Conservation (phyloP, 2,888 invertebrate genomes). For the Ophion obscuratus region DNA sequence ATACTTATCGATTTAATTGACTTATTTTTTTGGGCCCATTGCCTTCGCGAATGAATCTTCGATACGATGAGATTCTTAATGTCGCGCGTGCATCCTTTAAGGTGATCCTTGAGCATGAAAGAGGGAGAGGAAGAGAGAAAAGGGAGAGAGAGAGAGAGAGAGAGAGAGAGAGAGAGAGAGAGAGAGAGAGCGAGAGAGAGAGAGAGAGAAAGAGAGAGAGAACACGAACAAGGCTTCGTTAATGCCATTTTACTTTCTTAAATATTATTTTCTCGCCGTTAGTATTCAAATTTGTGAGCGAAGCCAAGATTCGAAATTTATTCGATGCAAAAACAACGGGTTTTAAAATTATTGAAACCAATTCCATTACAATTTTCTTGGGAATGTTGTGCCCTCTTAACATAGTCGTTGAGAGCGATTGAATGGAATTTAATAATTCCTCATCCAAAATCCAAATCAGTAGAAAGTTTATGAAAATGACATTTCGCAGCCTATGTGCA, state of each 20-base stretch:
- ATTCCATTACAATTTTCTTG: too few relatives aligned
- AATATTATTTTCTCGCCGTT: background rate
- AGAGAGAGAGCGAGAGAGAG: too few relatives aligned
- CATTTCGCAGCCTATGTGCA: background rate
- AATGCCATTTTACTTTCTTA: background rate
- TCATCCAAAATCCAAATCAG: background rate
- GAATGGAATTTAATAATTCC: background rate
- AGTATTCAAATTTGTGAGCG: background rate
- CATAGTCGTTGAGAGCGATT: background rate
- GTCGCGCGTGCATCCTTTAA: background rate
- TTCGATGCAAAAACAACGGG: background rate
- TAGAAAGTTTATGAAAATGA: slow-evolving; percentile 12
- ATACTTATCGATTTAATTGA: slow-evolving; percentile 9
- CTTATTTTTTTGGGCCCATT: background rate
- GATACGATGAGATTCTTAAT: background rate
- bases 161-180: background rate
- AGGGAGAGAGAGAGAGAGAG: background rate
- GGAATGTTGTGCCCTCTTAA: background rate
- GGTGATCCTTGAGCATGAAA: background rate
- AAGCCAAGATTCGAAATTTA: background rate
- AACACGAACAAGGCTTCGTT: background rate
- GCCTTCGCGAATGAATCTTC: background rate
- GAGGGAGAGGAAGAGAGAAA: background rate
- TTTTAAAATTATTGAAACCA: background rate
- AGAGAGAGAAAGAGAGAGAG: background rate